Base-by-base conservation (phyloP, 2,113 vertebrate genomes). In the Brevimyrus niger region DNA sequence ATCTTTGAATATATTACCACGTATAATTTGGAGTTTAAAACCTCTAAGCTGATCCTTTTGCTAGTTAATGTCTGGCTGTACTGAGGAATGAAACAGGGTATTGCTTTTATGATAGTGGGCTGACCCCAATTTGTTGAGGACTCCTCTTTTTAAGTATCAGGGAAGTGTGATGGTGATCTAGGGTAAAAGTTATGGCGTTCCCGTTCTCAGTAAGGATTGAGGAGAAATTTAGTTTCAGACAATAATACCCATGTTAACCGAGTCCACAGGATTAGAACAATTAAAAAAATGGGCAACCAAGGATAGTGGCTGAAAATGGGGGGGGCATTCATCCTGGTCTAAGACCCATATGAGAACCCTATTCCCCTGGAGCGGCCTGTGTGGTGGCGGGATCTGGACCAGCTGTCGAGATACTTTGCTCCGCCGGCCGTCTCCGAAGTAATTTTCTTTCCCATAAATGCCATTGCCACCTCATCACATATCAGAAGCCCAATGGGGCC, bases 401-500 rank as follows among this genome's bases (percentile, higher is more conserved):
- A 11, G 90, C 89, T 92, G 89, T 85, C 73, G 86, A 89, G 88
- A 76, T 88, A 15, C 85, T 31, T 31, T 92, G 90, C 23, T 76
- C 27, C 23, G 87, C 89, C 92, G 89, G 87, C 90, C 87, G 88
- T 90, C 88, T 91, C 90, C 76, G 61, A 50, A 73, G 84, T 83
- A 51, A 84, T 80, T 91, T 89, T 87, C 73, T 89, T 61, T 73
- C 69, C 82, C 84, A 47, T 87, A 91, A 91, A 93, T 89, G 87
- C 91, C 88, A 86, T 89, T 89, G 87, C 58, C 84, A 89, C 87
- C 90, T 93, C 92, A 94, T 94, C 94, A 93, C 86, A 92, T 91
- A 89, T 55, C 3, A 84, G 65, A 53, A 69, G 90, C 91, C 87
- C 90, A 89, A 92, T 27, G 46, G 42, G 13, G 69, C 58, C 51